Evolutionary conservation across 2,797 vertebrate genomes (phyloP), one percentile per base, ranked within the genome.

Genomic region (Melanotaenia maccullochi): DNA sequence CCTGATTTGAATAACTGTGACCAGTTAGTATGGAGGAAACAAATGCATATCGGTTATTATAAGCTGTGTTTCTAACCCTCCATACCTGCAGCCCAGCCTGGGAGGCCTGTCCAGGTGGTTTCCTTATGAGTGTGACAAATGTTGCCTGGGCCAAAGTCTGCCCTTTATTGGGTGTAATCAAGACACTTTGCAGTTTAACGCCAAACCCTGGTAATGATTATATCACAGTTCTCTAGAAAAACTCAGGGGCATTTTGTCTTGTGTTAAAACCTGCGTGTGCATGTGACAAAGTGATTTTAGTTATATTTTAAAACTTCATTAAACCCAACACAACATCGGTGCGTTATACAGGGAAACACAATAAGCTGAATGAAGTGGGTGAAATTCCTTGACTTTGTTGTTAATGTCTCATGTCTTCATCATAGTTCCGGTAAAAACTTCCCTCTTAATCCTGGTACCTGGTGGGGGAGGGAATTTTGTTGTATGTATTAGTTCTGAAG

Each of bases 1-100:
- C 78, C 60, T 78, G 71, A 85, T 92, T 89, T 89, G 79, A 92
- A 90, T 91, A 86, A 90, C 87, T 87, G 89, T 22, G 49, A 42
- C 40, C 52, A 5, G 69, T 44, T 60, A 52, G 58, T 74, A 60
- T 85, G 14, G 11, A 81, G 66, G 65, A 85, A 90, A 82, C 73
- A 74, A 83, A 71, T 64, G 24, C 44, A 44, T 0, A 3, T 6
- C 22, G 32, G 5, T 61, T 12, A 24, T 25, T 25, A 4, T 2
- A 32, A 24, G 13, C 38, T 32, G n/a, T 57, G 6, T 9, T 49
- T 65, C 35, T 65, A 28, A 35, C 22, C 33, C 12, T 28, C 20
- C 2, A 12, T 9, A 51, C 56, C 30, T 82, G 51, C 22, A 68
- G 55, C 68, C 60, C 32, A 64, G 63, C 62, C 75, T 25, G 1